Evolutionary conservation across 2,888 invertebrate genomes (phyloP), one percentile per base, ranked within the genome.

Genomic region (Drosophila picticornis): DNA sequence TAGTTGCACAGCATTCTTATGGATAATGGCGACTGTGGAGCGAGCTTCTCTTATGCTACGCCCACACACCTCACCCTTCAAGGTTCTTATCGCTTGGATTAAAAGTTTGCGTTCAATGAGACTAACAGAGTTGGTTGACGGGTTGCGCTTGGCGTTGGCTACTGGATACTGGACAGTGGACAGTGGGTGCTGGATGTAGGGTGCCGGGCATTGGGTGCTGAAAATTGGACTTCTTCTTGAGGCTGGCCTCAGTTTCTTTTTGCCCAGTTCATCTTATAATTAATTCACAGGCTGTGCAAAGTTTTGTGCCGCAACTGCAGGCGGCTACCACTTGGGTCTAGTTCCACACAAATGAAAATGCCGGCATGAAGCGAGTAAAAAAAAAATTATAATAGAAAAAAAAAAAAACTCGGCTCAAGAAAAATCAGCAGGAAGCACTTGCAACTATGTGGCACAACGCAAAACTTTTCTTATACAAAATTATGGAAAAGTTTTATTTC

Each of bases 391-490:
- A 22, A 22, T 16, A 31, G 56, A 53, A 32, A 27, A 62, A 40
- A 31, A 38, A 48, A 29, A 31, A 55, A 63, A 52, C 59, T 64
- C 65, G 81, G 77, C 69, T 77, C 71, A 81, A 77, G 80, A 75
- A 82, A 77, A 75, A 77, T 80, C 84, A 82, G 80, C 87, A 87
- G 86, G 88, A 83, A 84, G 82, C 76, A 84, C 90, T 85, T 85
- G 85, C 90, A 89, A 84, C 84, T 84, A 82, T 84, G 88, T 82
- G 82, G 88, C 82, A 77, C 75, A 83, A 89, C 87, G 89, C 80
- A 85, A 85, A 85, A 85, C 90, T 85, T 89, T 85, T 85, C 90
- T 85, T 85, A 85, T 85, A 85, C 88, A 85, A 85, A 89, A 89
- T 85, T 85, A 85, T 85, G 90, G 75, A 89, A 85, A 85, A 85